Percentiles rank a stretch among this genome's conserved stretches.
Evolutionary conservation across 92 coral and sea anemone genomes (phyloP).

Genomic region (Actinostola sp.): DNA sequence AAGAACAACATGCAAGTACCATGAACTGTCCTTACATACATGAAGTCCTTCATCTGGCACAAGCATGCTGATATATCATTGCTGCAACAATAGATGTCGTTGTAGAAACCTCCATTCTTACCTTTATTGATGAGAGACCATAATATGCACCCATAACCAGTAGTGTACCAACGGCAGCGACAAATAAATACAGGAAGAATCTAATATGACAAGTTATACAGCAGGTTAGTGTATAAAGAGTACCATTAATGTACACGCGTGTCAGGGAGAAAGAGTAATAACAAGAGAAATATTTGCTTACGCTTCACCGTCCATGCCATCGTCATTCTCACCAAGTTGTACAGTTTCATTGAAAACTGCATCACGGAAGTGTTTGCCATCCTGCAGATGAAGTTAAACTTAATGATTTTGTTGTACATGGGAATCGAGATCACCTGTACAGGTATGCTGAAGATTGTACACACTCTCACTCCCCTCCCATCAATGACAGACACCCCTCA

Average conservation of each 20-base stretch:
- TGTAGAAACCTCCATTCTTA: conserved; percentile 4
- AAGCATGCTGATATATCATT: background rate
- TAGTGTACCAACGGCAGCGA: conserved; percentile 83
- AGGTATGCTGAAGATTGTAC: no score
- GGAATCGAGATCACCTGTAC: no score
- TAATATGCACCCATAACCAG: conserved; percentile 91
- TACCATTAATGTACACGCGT: background rate
- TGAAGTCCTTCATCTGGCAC: no score
- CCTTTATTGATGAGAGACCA: conserved; percentile 85
- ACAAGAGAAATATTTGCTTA: conserved; percentile 35
- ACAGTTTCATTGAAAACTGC: conserved; percentile 98
- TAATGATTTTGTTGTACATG: no score
- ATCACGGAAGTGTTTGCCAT: conserved; percentile 91
- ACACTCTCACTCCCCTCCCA: no score
- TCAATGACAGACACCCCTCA: no score
- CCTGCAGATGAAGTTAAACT: conserved; percentile 33
- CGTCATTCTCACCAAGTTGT: conserved; percentile 88
- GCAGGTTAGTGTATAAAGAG: background rate
- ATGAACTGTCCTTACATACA: no score
- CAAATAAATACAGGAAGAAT: conserved; percentile 95
- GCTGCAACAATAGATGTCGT: background rate
- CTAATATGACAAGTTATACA: conserved; percentile 19
- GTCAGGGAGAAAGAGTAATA: no score
- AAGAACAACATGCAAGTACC: no score
- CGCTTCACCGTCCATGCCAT: conserved; percentile 99